phyloP scores from a whole-genome alignment of 2,113 vertebrate genomes.

The Poeciliopsis occidentalis region DNA sequence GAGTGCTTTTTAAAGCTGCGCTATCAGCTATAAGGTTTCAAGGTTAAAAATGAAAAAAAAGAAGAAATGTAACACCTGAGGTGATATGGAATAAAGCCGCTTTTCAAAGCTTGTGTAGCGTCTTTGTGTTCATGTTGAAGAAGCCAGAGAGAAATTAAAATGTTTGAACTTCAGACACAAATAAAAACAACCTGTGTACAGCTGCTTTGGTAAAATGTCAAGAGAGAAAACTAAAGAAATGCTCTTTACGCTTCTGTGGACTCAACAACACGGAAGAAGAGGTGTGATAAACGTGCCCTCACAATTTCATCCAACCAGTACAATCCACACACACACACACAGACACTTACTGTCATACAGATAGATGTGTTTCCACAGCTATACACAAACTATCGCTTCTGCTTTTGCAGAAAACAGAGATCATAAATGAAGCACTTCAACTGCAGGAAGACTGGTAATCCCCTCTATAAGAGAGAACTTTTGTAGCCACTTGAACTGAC shows the following conservation, averaged over 20 bases:
- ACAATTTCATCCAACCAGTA: conserved; percentile 25
- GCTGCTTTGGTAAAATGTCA: neutral
- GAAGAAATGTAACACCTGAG: conserved; percentile 12
- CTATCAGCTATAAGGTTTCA: neutral
- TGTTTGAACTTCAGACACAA: conserved; percentile 1
- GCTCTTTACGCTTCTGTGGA: neutral
- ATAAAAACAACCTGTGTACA: conserved; percentile 28
- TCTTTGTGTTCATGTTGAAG: conserved; percentile 30
- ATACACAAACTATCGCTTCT: conserved; percentile 40
- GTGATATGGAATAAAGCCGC: conserved; percentile 2
- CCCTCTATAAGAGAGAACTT: neutral
- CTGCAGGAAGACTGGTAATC: conserved; percentile 10
- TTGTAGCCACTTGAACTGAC: conserved; percentile 9
- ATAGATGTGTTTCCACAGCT: conserved; percentile 1
- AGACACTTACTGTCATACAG: neutral
- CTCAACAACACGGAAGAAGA: neutral
- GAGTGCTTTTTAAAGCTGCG: neutral
- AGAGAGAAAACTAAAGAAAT: conserved; percentile 23
- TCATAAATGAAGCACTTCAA: neutral
- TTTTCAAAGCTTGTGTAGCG: conserved; percentile 18
- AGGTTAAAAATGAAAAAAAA: neutral
- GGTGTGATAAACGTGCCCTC: conserved; percentile 16
- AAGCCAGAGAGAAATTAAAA: neutral
- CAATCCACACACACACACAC: neutral
- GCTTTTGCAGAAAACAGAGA: conserved; percentile 37